phyloP scores from a whole-genome alignment of 2,888 invertebrate species.

The Synanthedon myopaeformis region DNA sequence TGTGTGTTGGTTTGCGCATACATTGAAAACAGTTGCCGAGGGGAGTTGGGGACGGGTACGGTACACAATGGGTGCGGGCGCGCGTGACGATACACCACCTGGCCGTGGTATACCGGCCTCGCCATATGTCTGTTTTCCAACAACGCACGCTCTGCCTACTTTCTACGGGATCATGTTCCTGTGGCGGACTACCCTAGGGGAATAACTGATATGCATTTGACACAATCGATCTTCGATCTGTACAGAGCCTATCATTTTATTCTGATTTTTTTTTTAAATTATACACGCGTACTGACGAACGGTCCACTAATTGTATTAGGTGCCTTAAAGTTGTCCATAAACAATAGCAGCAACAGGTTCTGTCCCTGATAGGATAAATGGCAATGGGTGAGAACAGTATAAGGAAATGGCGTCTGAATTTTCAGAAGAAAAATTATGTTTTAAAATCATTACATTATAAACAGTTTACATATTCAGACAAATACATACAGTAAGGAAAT shows the following conservation, averaged over 20 bases:
- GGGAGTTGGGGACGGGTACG: constrained; percentile 11
- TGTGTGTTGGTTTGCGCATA: constrained; percentile 34
- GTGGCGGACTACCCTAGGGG: constrained; percentile 14
- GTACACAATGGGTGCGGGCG: constrained; percentile 62
- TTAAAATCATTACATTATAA: too few relatives aligned
- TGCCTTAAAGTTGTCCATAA: too few relatives aligned
- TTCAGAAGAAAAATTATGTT: too few relatives aligned
- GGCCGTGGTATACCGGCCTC: constrained; percentile 58
- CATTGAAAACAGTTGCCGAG: constrained; percentile 14
- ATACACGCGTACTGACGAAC: too few relatives aligned
- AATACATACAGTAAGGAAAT: too few relatives aligned
- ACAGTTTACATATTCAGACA: too few relatives aligned
- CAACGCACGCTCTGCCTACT: constrained; percentile 9
- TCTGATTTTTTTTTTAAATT: too few relatives aligned
- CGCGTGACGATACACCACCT: constrained; percentile 64
- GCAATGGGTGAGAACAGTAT: too few relatives aligned
- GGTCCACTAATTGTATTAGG: too few relatives aligned
- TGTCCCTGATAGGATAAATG: too few relatives aligned
- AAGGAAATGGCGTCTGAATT: too few relatives aligned
- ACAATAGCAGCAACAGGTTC: too few relatives aligned
- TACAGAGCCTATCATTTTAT: neutral
- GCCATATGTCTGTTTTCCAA: constrained; percentile 50
- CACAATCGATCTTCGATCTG: constrained; percentile 5
- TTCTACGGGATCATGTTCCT: constrained; percentile 13
- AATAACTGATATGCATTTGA: constrained; percentile 4